Conservation (phyloP, 2,888 invertebrate species). For the Tipula helvola region DNA sequence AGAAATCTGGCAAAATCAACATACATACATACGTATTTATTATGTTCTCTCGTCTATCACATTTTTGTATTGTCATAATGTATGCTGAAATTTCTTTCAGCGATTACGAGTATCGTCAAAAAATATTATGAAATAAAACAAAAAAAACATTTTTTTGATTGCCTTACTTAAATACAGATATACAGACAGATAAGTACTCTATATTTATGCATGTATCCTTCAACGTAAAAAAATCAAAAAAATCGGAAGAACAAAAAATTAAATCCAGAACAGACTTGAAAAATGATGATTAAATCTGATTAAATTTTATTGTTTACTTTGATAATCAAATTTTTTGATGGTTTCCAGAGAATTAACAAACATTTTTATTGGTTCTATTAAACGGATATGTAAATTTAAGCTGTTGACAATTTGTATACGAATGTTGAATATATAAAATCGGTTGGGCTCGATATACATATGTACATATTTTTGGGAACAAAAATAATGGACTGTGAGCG, state of each 20-base stretch:
- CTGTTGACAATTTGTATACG: neutral
- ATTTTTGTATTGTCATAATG: neutral
- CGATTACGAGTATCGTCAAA: neutral
- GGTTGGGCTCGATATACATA: neutral
- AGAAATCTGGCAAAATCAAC: neutral
- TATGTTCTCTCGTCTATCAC: neutral
- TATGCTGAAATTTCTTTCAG: neutral
- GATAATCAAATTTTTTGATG: neutral
- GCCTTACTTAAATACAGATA: neutral
- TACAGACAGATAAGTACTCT: neutral
- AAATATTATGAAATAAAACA: neutral
- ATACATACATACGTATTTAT: neutral
- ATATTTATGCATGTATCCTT: neutral
- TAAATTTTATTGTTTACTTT: neutral
- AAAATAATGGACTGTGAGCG: neutral
- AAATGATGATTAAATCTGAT: neutral
- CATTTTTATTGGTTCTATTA: neutral
- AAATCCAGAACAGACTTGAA: neutral
- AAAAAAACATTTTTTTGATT: neutral
- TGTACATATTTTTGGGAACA: neutral
- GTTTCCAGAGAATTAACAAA: neutral
- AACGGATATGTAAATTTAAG: neutral
- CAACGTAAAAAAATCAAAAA: neutral
- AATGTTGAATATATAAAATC: neutral
- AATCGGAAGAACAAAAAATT: neutral